Base-by-base conservation (phyloP, 1,140 invertebrate species). In the Tetramorium alpestre region DNA sequence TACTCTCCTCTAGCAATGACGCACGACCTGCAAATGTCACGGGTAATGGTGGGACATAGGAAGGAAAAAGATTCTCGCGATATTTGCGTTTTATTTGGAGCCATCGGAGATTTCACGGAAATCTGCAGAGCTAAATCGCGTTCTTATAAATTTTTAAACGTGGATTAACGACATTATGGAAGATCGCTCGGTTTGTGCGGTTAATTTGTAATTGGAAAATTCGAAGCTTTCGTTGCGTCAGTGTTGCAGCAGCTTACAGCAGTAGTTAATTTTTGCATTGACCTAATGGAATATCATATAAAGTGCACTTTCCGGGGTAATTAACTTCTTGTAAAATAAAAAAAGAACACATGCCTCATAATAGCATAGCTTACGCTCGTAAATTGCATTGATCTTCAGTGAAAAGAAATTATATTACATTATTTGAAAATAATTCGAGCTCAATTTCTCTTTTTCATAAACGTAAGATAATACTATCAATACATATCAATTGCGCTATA, bases 11-110 rank as follows among this genome's bases (percentile, higher is more conserved):
- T 38, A 56, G 51, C 65, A 58, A 64, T 64, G 89, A 87, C 78
- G 85, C 78, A 75, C 73, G 67, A 77, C 85, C 38, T 58, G 65
- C 28, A 69, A 78, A 84, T 85, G 70, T 89, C 78, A 87, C 51
- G 6, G 28, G 28, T 73, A 84, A 60, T 73, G 41, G 69, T 41
- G 38, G 13, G 44, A 73, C 54, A 73, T 18, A 33, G 18, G 10
- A 41, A 73, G 54, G 25, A 49, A 73, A 84, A 84, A 75, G 54
- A 41, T 47, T 73, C 54, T 73, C 56, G 69, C 41, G 54, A 75
- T 75, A 84, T 84, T 73, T 13, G 51, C 16, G 28, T 60, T 84
- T 60, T 75, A 84, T 84, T 81, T 84, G 44, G 80, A 25, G 25
- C 47, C 33, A n/a, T 38, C 54, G 28, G 25, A 72, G 28, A 60